Evolutionary conservation across 1,140 invertebrate genomes (phyloP).

Genomic region (Arion vulgaris): DNA sequence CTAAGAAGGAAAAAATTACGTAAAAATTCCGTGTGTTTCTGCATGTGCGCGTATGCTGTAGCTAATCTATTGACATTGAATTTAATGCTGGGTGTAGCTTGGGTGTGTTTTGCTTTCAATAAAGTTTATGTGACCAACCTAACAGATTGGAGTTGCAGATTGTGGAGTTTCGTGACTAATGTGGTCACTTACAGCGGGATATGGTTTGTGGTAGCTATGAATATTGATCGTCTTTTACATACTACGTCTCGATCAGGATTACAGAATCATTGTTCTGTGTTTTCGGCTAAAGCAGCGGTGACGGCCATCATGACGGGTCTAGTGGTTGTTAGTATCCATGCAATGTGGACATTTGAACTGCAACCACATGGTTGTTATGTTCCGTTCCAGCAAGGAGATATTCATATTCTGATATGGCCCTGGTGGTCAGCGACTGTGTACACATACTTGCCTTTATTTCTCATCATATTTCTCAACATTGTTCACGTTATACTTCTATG

Average conservation of each 20-base stretch:
- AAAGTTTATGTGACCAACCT: conserved; percentile 48
- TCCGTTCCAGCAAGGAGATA: conserved; percentile 50
- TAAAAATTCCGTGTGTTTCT: conserved; percentile 64
- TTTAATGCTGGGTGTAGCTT: conserved; percentile 55
- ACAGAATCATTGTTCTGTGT: conserved; percentile 58
- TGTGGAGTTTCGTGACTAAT: conserved; percentile 65
- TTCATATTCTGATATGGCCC: conserved; percentile 65
- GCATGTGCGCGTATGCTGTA: conserved; percentile 62
- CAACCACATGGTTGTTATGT: conserved; percentile 61
- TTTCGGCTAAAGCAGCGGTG: conserved; percentile 61
- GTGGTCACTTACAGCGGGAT: conserved; percentile 62
- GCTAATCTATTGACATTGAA: conserved; percentile 59
- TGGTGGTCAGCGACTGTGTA: conserved; percentile 65
- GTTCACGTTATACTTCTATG: conserved; percentile 54
- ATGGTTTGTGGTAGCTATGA: conserved; percentile 67
- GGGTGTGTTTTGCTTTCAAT: conserved; percentile 56
- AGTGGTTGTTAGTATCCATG: conserved; percentile 64
- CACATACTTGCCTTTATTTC: conserved; percentile 60
- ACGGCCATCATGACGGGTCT: conserved; percentile 63
- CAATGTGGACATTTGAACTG: conserved; percentile 68
- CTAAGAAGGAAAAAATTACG: conserved; percentile 58
- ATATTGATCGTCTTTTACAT: conserved; percentile 61
- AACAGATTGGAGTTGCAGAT: conserved; percentile 58
- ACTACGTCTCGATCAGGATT: conserved; percentile 58
- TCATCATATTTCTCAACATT: conserved; percentile 60